Evolutionary conservation across 2,888 invertebrate species (phyloP).

Genomic region (Nemotelus pantherinus): DNA sequence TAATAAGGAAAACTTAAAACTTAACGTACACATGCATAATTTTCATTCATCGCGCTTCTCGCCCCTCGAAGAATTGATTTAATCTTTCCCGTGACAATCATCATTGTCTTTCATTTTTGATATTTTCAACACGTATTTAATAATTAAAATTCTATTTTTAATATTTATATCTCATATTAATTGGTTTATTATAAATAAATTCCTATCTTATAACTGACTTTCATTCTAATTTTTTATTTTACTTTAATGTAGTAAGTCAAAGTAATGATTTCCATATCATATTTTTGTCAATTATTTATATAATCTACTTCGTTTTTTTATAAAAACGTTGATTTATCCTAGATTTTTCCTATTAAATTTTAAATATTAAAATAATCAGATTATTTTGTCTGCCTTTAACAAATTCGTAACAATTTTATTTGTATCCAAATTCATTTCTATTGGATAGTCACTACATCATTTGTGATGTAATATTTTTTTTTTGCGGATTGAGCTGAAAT

Average conservation of each 20-base stretch:
- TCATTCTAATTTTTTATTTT: slow-evolving; percentile 17
- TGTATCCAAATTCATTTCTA: slow-evolving; percentile 23
- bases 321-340: slow-evolving; percentile 29
- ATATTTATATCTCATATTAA: slow-evolving; percentile 37
- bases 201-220: slow-evolving; percentile 33
- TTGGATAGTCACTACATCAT: background rate
- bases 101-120: slow-evolving; percentile 35
- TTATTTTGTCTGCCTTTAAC: slow-evolving; percentile 21
- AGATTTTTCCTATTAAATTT: background rate
- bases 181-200: slow-evolving; percentile 43
- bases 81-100: background rate
- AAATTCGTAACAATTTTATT: slow-evolving; percentile 33
- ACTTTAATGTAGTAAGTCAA: slow-evolving; percentile 38
- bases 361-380: slow-evolving; percentile 19
- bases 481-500: slow-evolving; percentile 2
- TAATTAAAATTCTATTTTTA: slow-evolving; percentile 36
- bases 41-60: no score
- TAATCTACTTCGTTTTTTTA: slow-evolving; percentile 29
- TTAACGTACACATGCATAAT: slow-evolving; percentile 11
- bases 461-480: background rate
- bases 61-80: background rate
- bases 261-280: slow-evolving; percentile 30
- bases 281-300: slow-evolving; percentile 40
- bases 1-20: slow-evolving; percentile 33
- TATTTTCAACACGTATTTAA: slow-evolving; percentile 1